Evolutionary conservation across 2,113 vertebrate genomes (phyloP), one percentile per base, ranked within the genome.

Genomic region (Hippoglossus stenolepis): DNA sequence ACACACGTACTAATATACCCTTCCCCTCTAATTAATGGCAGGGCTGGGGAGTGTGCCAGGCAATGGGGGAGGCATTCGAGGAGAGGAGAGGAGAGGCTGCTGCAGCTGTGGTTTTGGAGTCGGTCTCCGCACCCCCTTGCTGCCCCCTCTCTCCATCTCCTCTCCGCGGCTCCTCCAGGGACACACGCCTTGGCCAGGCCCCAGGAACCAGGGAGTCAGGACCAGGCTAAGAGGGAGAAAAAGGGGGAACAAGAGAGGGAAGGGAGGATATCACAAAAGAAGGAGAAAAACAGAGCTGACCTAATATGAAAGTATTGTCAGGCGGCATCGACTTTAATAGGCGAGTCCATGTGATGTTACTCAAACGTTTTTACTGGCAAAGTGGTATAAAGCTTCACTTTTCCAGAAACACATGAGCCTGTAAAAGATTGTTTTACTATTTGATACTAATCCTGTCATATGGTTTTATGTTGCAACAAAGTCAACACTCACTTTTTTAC

Each of bases 101-200:
- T 85, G 93, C 93, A 94, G 93, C 91, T 94, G 93, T 93, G 92
- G 92, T 92, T 94, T 95, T 93, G 91, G 89, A 92, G 88, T 79
- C 65, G 53, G 74, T 90, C 89, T 91, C 89, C 70, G 70, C 88
- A 83, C 90, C 93, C 93, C 92, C 90, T 90, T 81, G 83, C 91
- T 93, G 89, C 94, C 93, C 92, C 89, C 87, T 92, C 84, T 90
- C 91, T 91, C 90, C 91, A 91, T 88, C 93, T 94, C 91, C 86
- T 91, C 91, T 82, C 85, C 89, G 90, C 89, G 90, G 89, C 91
- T 93, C 89, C 93, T 94, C 91, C 49, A 51, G 93, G 93, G 94
- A 94, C 94, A 84, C 86, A 76, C 75, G 87, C 88, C 86, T 94
- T 94, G 94, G 94, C 93, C 89, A 77, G 85, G 90, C 84, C 92